Conservation (phyloP, 2,113 vertebrate genomes). For the Aptenodytes forsteri region DNA sequence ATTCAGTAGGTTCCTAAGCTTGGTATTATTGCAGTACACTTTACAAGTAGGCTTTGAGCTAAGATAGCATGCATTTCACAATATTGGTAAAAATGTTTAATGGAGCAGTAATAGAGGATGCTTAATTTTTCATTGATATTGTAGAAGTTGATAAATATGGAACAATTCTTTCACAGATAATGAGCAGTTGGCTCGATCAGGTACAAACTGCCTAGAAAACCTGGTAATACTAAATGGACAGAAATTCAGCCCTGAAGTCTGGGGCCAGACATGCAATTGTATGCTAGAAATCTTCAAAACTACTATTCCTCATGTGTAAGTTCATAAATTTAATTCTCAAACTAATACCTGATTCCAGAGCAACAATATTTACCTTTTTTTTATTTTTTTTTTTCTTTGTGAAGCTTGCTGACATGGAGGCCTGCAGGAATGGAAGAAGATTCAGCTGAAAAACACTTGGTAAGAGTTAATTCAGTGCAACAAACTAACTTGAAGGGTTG, state of each 20-base stretch:
- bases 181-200: constrained; percentile 95
- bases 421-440: constrained; percentile 93
- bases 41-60: background rate
- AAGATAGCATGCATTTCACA: background rate
- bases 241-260: constrained; percentile 94
- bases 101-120: background rate
- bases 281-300: constrained; percentile 98
- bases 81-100: background rate
- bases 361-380: background rate
- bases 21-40: background rate
- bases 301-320: constrained; percentile 88
- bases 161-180: constrained; percentile 81
- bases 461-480: constrained; percentile 66
- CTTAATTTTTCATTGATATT: background rate
- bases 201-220: constrained; percentile 97
- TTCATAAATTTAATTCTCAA: background rate
- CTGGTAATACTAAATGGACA: constrained; percentile 95
- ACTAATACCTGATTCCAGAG: background rate
- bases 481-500: background rate
- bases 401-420: constrained; percentile 93
- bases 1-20: background rate
- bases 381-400: background rate
- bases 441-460: constrained; percentile 85
- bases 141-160: background rate
- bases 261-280: constrained; percentile 91